These are phyloP conservation scores for Arctia plantaginis DNA, from an alignment of 2,888 invertebrate species.

Conservation along the genomic window DNA sequence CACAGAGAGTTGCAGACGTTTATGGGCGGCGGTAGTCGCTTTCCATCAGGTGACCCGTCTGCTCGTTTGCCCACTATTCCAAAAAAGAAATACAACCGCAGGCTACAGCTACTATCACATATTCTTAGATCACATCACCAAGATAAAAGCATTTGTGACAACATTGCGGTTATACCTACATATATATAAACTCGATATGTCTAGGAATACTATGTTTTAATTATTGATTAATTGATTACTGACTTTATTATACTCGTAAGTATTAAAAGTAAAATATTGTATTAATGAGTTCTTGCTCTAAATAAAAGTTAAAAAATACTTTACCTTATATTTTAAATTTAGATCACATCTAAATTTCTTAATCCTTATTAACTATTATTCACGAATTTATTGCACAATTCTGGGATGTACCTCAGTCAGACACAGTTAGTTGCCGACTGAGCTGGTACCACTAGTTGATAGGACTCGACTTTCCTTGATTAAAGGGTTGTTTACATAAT, in stretches of 20 bases:
- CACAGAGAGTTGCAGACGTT: too few relatives aligned
- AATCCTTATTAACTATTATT: neutral
- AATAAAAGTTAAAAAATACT: neutral
- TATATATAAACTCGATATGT: neutral
- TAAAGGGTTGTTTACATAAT: slow-evolving; percentile 62
- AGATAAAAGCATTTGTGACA: too few relatives aligned
- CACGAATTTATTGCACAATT: neutral
- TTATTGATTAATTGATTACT: too few relatives aligned
- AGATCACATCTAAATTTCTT: neutral
- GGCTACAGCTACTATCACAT: neutral
- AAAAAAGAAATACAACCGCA: too few relatives aligned
- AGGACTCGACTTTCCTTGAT: slow-evolving; percentile 59
- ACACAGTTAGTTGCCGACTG: slow-evolving; percentile 62
- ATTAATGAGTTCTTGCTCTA: too few relatives aligned
- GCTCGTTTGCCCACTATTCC: too few relatives aligned
- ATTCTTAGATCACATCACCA: neutral
- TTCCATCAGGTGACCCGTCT: too few relatives aligned
- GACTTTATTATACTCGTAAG: too few relatives aligned
- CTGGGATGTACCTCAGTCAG: slow-evolving; percentile 41
- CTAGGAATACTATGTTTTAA: neutral
- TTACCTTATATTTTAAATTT: neutral
- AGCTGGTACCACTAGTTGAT: slow-evolving; percentile 68
- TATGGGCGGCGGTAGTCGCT: too few relatives aligned
- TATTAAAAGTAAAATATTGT: too few relatives aligned
- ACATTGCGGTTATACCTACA: too few relatives aligned